A percentile compares a stretch with the other conserved stretches of the same genome.
Evolutionary conservation across 2,113 vertebrate species (phyloP).

Genomic region (Meleagris gallopavo): DNA sequence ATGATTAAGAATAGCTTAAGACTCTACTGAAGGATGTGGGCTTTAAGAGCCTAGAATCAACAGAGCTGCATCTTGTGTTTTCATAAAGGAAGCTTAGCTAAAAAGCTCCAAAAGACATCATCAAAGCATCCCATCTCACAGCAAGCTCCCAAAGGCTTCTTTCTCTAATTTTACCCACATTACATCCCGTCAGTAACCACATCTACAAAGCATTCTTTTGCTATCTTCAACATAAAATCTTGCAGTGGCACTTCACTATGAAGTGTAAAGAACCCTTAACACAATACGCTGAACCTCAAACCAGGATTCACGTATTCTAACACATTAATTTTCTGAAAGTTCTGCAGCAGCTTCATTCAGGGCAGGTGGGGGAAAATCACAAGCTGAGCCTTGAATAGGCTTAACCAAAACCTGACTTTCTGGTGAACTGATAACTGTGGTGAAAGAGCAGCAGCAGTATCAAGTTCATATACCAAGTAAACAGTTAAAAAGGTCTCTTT

Average conservation of each 20-base stretch:
- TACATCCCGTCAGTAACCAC: background rate
- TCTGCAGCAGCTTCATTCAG: background rate
- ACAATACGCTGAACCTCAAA: background rate
- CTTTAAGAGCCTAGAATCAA: background rate
- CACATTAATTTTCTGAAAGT: background rate
- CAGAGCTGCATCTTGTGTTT: background rate
- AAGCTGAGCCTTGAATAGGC: background rate
- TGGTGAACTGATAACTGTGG: background rate
- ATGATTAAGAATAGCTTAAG: background rate
- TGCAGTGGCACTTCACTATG: background rate
- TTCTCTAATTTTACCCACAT: background rate
- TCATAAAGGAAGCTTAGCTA: background rate
- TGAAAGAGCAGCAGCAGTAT: background rate
- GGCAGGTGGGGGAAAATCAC: background rate
- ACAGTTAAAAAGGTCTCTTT: background rate
- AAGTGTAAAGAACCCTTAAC: background rate
- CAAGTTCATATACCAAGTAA: background rate
- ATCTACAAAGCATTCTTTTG: background rate
- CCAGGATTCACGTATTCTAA: background rate
- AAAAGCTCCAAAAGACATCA: background rate
- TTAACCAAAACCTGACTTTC: background rate
- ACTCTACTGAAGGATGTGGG: background rate
- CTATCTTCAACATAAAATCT: background rate
- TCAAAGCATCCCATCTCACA: background rate
- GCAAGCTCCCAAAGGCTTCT: background rate